Evolutionary conservation across 2,797 vertebrate species (phyloP).

Genomic region (Anableps anableps): DNA sequence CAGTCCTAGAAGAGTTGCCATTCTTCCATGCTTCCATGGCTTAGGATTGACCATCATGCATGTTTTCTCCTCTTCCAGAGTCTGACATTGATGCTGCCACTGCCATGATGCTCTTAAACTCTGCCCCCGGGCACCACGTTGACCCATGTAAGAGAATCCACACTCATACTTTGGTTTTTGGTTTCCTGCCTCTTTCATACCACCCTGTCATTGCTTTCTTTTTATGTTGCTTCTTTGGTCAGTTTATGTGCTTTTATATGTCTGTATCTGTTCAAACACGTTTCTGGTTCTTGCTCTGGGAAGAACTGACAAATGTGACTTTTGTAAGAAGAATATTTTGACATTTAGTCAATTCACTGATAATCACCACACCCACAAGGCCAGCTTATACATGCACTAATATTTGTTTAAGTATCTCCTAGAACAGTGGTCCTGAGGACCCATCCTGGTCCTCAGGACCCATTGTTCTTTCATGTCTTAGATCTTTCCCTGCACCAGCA

Average conservation of each 20-base stretch:
- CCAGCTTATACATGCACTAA: not conserved
- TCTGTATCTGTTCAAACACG: constrained; percentile 4
- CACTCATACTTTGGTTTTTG: constrained; percentile 45
- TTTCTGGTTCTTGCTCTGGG: constrained; percentile 19
- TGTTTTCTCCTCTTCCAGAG: constrained; percentile 91
- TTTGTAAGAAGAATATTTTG: not conserved
- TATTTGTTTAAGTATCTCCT: not conserved
- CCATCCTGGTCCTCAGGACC: not conserved
- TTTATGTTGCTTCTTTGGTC: constrained; percentile 8
- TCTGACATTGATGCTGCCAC: constrained; percentile 99
- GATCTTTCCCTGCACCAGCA: not conserved
- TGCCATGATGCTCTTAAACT: constrained; percentile 99
- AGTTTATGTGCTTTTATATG: constrained; percentile 57
- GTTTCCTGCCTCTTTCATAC: constrained; percentile 51
- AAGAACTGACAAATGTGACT: not conserved
- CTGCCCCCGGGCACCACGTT: constrained; percentile 96
- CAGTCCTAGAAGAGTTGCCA: constrained; percentile 45
- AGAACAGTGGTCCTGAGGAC: not conserved
- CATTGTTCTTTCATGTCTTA: not conserved
- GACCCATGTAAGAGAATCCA: constrained; percentile 92
- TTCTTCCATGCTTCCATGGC: constrained; percentile 63
- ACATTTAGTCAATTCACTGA: not conserved
- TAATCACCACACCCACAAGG: not conserved
- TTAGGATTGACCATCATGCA: constrained; percentile 80
- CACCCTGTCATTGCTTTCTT: constrained; percentile 68